phyloP scores from a whole-genome alignment of 2,888 invertebrate species.

The Drosophila recens region DNA sequence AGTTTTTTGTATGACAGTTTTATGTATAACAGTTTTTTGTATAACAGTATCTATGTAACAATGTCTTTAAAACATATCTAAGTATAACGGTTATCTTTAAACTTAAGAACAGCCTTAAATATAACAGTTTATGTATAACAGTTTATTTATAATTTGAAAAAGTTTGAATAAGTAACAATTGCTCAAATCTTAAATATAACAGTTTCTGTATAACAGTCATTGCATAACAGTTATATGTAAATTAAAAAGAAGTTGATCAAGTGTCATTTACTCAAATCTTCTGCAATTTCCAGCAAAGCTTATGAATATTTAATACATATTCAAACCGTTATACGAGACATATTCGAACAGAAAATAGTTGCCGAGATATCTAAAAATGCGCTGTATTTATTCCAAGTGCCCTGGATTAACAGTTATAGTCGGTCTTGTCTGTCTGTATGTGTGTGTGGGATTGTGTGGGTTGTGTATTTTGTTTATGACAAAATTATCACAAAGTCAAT shows the following conservation, averaged over 20 bases:
- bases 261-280: slow-evolving; percentile 1
- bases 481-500: slow-evolving; percentile 71
- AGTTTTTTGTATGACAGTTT: not conserved
- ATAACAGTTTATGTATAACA: not conserved
- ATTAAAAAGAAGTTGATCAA: not conserved
- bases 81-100: no score
- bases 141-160: no score
- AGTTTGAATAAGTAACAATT: no score
- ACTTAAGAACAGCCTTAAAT: no score
- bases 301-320: not conserved
- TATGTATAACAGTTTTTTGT: not conserved
- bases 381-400: not conserved
- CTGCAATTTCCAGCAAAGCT: slow-evolving; percentile 10
- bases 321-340: slow-evolving; percentile 5
- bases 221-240: slow-evolving; percentile 2
- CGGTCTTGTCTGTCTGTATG: not conserved
- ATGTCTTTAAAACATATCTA: no score
- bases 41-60: not conserved
- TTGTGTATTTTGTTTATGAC: slow-evolving; percentile 39
- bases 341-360: slow-evolving; percentile 7
- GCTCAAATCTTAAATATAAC: not conserved
- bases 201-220: not conserved
- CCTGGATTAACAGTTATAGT: slow-evolving; percentile 7
- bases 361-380: slow-evolving; percentile 4
- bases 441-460: slow-evolving; percentile 11